Evolutionary conservation across 2,888 invertebrate genomes (phyloP).

Genomic region (Oscheius onirici): DNA sequence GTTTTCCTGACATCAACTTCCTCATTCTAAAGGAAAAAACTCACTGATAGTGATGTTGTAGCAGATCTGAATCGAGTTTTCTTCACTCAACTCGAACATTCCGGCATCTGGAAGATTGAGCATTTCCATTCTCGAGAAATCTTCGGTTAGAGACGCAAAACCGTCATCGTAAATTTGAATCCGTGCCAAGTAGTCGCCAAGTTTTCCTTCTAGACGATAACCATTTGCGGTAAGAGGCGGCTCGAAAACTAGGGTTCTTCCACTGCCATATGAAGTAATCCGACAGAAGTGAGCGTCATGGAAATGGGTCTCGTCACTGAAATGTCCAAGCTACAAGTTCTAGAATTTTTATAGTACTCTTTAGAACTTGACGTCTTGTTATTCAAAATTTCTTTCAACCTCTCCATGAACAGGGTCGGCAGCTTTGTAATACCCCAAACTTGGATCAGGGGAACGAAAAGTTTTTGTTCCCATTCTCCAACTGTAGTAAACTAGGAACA

Average conservation of each 20-base stretch:
- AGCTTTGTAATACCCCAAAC: no score
- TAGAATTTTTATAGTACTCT: no score
- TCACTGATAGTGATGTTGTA: slow-evolving; percentile 22
- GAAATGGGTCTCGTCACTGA: slow-evolving; percentile 1
- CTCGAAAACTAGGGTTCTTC: slow-evolving; percentile 23
- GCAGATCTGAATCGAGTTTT: neutral
- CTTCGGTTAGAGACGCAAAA: slow-evolving; percentile 21
- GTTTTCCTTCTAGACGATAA: slow-evolving; percentile 21
- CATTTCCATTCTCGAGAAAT: slow-evolving; percentile 17
- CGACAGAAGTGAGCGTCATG: slow-evolving; percentile 21
- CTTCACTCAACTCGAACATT: slow-evolving; percentile 14
- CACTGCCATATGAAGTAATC: neutral
- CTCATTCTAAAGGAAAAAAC: neutral
- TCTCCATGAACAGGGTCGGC: no score
- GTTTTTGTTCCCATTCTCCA: no score
- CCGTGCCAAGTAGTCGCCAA: slow-evolving; percentile 20
- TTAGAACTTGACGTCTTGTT: no score
- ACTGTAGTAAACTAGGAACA: no score
- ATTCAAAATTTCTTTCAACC: no score
- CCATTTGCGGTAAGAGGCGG: slow-evolving; percentile 25
- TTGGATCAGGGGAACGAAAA: no score
- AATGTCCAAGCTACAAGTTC: no score
- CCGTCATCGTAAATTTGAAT: slow-evolving; percentile 18
- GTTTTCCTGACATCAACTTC: neutral
- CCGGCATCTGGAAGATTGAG: slow-evolving; percentile 5